A percentile compares a stretch with the other conserved stretches of the same genome.
phyloP scores from a whole-genome alignment of 2,113 vertebrate species.

The Sprattus sprattus region DNA sequence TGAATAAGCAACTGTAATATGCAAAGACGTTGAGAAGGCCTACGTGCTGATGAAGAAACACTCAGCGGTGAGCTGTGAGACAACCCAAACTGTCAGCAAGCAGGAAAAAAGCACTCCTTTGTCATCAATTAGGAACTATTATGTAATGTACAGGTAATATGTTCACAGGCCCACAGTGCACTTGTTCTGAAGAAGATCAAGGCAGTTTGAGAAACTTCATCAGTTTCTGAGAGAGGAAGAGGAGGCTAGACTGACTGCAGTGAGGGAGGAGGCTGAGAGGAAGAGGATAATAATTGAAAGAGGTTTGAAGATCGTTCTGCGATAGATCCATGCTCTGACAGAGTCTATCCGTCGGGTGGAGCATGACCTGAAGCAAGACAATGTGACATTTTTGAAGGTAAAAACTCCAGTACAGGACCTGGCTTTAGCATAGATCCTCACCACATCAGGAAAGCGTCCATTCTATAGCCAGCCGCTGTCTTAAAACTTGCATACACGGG shows the following conservation, averaged over 20 bases:
- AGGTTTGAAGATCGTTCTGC: not conserved
- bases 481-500: not conserved
- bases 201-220: conserved; percentile 44
- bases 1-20: not conserved
- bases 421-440: not conserved
- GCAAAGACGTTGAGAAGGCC: not conserved
- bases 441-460: too few relatives aligned
- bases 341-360: not conserved
- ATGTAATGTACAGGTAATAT: not conserved
- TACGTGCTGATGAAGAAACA: not conserved
- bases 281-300: not conserved
- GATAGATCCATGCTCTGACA: not conserved
- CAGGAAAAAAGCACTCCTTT: not conserved
- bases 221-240: conserved; percentile 30
- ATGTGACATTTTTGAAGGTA: not conserved
- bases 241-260: conserved; percentile 1
- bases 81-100: not conserved
- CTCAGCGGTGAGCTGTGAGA: not conserved
- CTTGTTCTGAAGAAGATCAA: conserved; percentile 42
- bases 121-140: not conserved
- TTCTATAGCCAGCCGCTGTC: not conserved
- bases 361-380: not conserved
- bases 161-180: conserved; percentile 29
- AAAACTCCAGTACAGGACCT: not conserved
- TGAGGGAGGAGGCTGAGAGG: conserved; percentile 16